phyloP scores from a whole-genome alignment of 2,113 vertebrate species.

The Struthidea cinerea region DNA sequence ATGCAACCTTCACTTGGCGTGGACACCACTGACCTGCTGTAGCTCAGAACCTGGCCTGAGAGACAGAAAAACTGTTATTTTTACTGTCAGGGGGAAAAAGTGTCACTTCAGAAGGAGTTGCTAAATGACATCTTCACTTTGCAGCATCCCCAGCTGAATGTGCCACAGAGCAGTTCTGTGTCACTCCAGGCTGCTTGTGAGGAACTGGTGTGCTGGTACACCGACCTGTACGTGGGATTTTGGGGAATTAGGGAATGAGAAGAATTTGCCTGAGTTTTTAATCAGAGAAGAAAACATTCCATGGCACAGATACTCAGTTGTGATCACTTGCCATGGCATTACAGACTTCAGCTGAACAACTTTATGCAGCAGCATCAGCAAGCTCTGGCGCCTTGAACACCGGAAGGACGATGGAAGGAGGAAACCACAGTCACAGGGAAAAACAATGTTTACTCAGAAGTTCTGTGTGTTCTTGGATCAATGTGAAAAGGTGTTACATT shows the following conservation, averaged over 20 bases:
- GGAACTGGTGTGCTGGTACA: background rate
- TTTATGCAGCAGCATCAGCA: background rate
- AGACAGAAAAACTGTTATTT: background rate
- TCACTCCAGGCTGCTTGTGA: background rate
- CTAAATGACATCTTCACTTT: background rate
- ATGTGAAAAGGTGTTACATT: background rate
- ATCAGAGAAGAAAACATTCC: background rate
- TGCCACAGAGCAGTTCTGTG: background rate
- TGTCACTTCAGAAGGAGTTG: background rate
- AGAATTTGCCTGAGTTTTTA: background rate
- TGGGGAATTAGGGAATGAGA: background rate
- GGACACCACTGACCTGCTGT: background rate
- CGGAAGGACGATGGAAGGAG: background rate
- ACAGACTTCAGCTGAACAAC: background rate
- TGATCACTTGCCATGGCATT: background rate
- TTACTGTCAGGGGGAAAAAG: background rate
- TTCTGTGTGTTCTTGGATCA: background rate
- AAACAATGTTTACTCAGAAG: background rate
- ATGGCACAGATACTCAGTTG: background rate
- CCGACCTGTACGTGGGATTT: background rate
- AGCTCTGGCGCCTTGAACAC: background rate
- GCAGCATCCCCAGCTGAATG: background rate
- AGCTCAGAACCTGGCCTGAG: background rate
- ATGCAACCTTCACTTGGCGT: background rate
- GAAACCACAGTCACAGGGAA: background rate